Conservation (phyloP, 1,140 invertebrate genomes). For the Nilaparvata lugens region DNA sequence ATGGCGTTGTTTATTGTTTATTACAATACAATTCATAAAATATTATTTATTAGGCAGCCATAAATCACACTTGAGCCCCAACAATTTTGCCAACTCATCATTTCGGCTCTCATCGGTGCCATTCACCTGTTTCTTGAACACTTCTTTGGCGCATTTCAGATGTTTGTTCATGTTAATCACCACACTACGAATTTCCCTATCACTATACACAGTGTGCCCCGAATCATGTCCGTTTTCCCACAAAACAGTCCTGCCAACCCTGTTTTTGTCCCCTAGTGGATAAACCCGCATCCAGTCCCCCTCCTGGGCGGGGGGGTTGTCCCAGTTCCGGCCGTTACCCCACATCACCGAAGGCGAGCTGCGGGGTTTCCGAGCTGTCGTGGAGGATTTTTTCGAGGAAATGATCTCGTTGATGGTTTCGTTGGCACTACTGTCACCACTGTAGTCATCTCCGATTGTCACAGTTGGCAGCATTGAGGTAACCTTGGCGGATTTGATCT, state of each 20-base stretch:
- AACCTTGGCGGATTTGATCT: not conserved
- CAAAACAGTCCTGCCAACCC: not conserved
- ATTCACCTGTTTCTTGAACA: constrained; percentile 14
- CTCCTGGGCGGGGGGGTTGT: constrained; percentile 39
- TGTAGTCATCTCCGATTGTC: constrained; percentile 15
- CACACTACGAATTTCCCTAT: constrained; percentile 13
- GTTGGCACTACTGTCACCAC: not conserved
- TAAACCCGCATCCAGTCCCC: constrained; percentile 53
- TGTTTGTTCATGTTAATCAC: constrained; percentile 15
- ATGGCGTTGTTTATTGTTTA: no score
- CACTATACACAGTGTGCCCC: constrained; percentile 9
- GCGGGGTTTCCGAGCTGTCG: no score
- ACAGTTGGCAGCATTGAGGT: constrained; percentile 11
- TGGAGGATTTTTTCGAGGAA: no score
- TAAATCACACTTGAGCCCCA: constrained; percentile 17
- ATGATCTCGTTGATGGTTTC: not conserved
- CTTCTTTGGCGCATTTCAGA: constrained; percentile 19
- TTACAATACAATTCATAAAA: no score
- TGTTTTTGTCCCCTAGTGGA: constrained; percentile 32
- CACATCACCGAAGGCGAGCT: constrained; percentile 31
- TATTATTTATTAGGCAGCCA: constrained; percentile 22
- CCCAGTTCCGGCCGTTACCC: constrained; percentile 54
- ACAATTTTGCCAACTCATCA: constrained; percentile 14
- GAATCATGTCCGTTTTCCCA: constrained; percentile 5
- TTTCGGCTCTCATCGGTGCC: constrained; percentile 19